These are phyloP conservation scores for Melanotus villosus DNA, from an alignment of 2,888 invertebrate genomes.

Conservation along the genomic window DNA sequence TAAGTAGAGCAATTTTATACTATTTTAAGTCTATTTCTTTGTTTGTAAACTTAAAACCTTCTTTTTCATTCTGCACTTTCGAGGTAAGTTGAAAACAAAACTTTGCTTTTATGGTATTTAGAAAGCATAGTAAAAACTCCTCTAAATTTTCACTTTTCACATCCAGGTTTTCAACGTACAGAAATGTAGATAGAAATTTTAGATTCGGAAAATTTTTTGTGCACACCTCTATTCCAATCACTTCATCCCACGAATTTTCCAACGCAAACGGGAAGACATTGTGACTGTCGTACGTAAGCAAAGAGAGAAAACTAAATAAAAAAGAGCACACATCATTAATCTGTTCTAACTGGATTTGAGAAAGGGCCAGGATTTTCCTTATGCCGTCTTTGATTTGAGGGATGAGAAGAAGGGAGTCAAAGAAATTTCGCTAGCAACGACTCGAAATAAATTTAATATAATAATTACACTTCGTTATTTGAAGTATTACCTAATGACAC, in stretches of 20 bases:
- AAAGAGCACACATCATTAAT: conserved; percentile 59
- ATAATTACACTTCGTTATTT: conserved; percentile 46
- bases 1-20: no score
- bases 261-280: conserved; percentile 38
- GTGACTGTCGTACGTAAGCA: conserved; percentile 37
- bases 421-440: conserved; percentile 35
- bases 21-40: no score
- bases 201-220: no score
- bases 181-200: no score
- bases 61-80: no score
- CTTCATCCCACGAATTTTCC: conserved; percentile 25
- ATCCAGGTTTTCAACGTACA: no score
- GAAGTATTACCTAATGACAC: conserved; percentile 38
- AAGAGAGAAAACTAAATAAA: conserved; percentile 53
- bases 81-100: no score
- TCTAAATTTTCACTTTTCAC: no score
- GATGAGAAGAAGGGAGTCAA: conserved; percentile 24
- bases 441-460: conserved; percentile 43
- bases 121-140: no score
- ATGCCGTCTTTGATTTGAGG: conserved; percentile 30
- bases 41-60: no score
- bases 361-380: conserved; percentile 32
- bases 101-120: no score
- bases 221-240: conserved; percentile 33
- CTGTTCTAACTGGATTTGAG: conserved; percentile 55